A percentile compares a stretch with the other conserved stretches of the same genome.
Conservation (phyloP, 2,888 invertebrate species). For the Pocota personata region DNA sequence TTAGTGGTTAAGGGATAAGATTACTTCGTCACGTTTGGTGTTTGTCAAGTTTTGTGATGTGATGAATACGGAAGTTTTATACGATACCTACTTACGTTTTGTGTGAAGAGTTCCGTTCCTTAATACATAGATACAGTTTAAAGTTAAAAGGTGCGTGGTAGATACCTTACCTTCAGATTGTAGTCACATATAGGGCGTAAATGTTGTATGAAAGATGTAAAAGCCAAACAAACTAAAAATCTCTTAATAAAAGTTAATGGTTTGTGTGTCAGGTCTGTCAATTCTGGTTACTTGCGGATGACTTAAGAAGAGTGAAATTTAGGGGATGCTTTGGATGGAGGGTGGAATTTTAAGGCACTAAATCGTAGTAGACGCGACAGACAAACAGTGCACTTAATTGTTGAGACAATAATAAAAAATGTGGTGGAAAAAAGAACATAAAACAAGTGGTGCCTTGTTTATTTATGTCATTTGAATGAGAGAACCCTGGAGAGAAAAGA, state of each 20-base stretch:
- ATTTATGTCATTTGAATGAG: no score
- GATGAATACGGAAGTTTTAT: constrained; percentile 42
- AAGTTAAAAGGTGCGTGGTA: not conserved
- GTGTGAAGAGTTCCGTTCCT: not conserved
- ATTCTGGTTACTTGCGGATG: constrained; percentile 10
- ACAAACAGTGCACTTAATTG: not conserved
- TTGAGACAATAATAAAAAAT: not conserved
- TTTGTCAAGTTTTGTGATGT: constrained; percentile 58
- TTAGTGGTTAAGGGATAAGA: constrained; percentile 53
- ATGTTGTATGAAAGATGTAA: not conserved
- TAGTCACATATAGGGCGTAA: not conserved
- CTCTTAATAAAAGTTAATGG: constrained; percentile 12
- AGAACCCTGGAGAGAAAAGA: no score
- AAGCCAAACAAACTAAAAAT: constrained; percentile 22
- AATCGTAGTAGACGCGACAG: not conserved
- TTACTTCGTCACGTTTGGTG: constrained; percentile 53
- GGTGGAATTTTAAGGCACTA: not conserved
- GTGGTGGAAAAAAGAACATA: not conserved
- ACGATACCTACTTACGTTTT: not conserved
- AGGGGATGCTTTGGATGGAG: not conserved
- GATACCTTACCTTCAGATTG: not conserved
- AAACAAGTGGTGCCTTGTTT: no score
- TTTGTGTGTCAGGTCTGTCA: constrained; percentile 11
- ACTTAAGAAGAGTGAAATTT: not conserved
- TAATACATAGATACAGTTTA: not conserved